These are phyloP conservation scores for Metopolophium dirhodum DNA, from an alignment of 1,140 invertebrate genomes.

Conservation along the genomic window DNA sequence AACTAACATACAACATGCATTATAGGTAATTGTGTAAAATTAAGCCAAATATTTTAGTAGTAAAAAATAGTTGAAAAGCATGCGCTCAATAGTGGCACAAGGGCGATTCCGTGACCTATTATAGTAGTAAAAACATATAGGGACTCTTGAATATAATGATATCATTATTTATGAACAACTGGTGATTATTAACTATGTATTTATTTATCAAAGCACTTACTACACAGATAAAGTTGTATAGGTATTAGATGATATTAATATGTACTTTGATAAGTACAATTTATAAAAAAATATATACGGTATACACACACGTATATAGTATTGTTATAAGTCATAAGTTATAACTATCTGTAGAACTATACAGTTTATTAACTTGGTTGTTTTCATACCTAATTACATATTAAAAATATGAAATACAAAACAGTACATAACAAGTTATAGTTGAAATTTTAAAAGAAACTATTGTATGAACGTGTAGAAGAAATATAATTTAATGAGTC, in stretches of 20 bases:
- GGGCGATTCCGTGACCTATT: not conserved
- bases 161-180: constrained; percentile 2
- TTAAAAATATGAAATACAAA: not conserved
- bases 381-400: constrained; percentile 1
- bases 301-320: not conserved
- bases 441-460: not conserved
- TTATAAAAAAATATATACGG: not conserved
- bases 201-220: not conserved
- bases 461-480: not conserved
- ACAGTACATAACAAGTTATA: not conserved
- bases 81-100: not conserved
- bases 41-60: not conserved
- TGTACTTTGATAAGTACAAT: not conserved
- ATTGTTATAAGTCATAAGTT: not conserved
- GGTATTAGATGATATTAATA: not conserved
- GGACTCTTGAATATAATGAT: not conserved
- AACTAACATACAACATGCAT: not conserved
- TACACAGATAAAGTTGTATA: not conserved
- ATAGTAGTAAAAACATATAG: not conserved
- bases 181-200: not conserved
- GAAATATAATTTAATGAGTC: not conserved
- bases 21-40: not conserved
- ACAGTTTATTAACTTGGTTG: not conserved
- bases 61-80: not conserved
- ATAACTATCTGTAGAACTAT: not conserved